A percentile compares a stretch with the other conserved stretches of the same genome.
These are phyloP conservation scores for Gallinago stenura DNA, from an alignment of 2,797 vertebrate genomes.

Conservation along the genomic window DNA sequence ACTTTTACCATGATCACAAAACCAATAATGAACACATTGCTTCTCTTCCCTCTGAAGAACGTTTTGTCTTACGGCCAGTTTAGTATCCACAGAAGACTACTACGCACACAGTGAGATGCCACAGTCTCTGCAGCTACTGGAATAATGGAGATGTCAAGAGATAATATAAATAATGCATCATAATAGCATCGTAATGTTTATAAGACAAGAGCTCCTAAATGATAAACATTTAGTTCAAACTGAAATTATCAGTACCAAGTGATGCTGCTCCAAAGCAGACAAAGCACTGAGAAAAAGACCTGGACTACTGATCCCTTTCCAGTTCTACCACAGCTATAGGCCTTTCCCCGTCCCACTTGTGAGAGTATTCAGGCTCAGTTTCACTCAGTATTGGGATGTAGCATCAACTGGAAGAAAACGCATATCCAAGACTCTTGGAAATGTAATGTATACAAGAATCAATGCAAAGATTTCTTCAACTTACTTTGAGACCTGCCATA, in stretches of 20 bases:
- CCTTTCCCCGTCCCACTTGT: background rate
- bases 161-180: constrained; percentile 26
- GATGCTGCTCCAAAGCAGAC: background rate
- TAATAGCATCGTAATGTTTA: background rate
- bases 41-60: background rate
- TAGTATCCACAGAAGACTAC: constrained; percentile 1
- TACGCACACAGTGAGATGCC: background rate
- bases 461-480: background rate
- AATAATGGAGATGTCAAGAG: background rate
- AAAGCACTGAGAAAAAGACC: background rate
- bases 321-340: background rate
- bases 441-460: background rate
- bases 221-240: background rate
- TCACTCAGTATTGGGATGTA: background rate
- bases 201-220: background rate
- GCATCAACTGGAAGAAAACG: background rate
- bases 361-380: background rate
- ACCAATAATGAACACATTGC: background rate
- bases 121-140: background rate
- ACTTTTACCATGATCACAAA: background rate
- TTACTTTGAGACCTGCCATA: background rate
- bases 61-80: background rate
- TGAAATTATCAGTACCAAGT: background rate
- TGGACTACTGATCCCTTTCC: background rate
- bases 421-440: background rate